Evolutionary conservation across 1,140 invertebrate species (phyloP), one percentile per base, ranked within the genome.

Genomic region (Diachasma alloeum): DNA sequence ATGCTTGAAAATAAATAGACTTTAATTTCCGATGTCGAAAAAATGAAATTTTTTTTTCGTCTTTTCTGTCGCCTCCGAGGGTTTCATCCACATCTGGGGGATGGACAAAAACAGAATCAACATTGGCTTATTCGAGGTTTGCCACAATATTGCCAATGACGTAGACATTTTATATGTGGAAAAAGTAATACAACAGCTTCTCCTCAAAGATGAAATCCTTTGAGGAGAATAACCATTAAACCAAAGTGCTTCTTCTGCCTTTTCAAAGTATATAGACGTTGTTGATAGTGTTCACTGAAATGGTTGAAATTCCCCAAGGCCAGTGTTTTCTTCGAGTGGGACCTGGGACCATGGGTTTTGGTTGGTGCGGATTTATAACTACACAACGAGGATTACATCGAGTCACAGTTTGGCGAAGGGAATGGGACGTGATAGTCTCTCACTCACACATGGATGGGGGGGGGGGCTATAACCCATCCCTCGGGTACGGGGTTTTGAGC

Each of bases 401-500:
- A 72, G 75, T 66, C 75, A 72, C 39, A 53, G 66, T 24, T 26
- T 24, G 59, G 59, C 3, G 0, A 26, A 63, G 59, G 59, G 19
- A 31, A 6, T 31, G 31, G 2, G 31, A 31, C 31, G 31, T 31
- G 31, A 31, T 31, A 6, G 31, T 31, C 31, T 31, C 6, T 31
- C 2, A 31, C 31, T 3, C 31, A 6, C 31, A 31, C 6, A n/a
- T n/a, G n/a, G n/a, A n/a, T n/a, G n/a, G n/a, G n/a, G n/a, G 53
- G 10, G 9, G 79, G 67, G 72, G 83, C 81, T 86, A 81, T 86
- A 84, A 86, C 80, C 83, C n/a, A 79, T 80, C 59, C n/a, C 80
- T 80, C 59, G 79, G 83, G 82, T 80, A 79, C 80, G 77, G 73
- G 17, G 78, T 81, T 78, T n/a, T 56, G 75, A 82, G 81, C 80